Percentiles rank a stretch among this genome's conserved stretches.
These are phyloP conservation scores for Abramis brama DNA, from an alignment of 2,113 vertebrate genomes.

Conservation along the genomic window DNA sequence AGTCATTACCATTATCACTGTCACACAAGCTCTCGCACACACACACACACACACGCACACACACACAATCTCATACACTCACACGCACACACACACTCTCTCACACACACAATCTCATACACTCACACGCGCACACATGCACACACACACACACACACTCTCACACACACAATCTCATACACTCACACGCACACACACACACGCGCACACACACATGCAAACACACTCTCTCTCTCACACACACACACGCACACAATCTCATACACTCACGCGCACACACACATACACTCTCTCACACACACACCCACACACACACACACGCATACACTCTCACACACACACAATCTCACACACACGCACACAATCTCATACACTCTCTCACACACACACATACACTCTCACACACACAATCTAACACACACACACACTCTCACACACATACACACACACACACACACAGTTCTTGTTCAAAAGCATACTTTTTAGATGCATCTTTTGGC, in stretches of 20 bases:
- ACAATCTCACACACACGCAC: neutral
- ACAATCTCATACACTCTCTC: neutral
- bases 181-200: neutral
- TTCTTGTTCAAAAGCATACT: neutral
- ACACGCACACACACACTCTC: neutral
- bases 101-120: no score
- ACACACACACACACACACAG: neutral
- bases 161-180: neutral
- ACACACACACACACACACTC: slow-evolving; percentile 13
- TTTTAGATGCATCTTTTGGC: no score
- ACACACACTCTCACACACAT: slow-evolving; percentile 35
- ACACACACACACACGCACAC: neutral
- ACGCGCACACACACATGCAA: neutral
- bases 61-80: no score
- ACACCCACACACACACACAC: no score
- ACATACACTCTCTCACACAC: no score
- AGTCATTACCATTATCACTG: neutral
- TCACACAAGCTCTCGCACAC: neutral
- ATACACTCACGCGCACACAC: no score
- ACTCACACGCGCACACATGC: neutral
- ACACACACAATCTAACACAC: slow-evolving; percentile 24
- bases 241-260: no score
- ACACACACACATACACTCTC: slow-evolving; percentile 8
- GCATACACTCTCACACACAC: no score
- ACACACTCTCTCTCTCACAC: no score